A percentile compares a stretch with the other conserved stretches of the same genome.
Evolutionary conservation across 2,113 vertebrate genomes (phyloP).

Genomic region (Oryzias javanicus): DNA sequence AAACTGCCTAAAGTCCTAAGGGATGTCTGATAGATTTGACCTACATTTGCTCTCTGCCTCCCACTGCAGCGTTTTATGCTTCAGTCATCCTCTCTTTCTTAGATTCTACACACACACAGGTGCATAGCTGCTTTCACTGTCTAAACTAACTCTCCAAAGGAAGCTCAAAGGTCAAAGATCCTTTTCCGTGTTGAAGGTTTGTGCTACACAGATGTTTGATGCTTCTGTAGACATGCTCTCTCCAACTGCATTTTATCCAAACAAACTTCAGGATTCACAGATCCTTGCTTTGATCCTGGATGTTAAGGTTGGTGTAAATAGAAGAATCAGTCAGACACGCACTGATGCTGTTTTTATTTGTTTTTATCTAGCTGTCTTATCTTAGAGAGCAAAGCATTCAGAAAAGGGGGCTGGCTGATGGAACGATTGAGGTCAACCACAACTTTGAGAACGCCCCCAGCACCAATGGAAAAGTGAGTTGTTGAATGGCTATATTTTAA

Average conservation of each 20-base stretch:
- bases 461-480: constrained; percentile 90
- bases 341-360: not conserved
- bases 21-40: constrained; percentile 58
- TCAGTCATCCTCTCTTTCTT: constrained; percentile 48
- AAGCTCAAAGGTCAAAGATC: no score
- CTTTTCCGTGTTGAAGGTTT: no score
- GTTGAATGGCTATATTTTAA: no score
- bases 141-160: no score
- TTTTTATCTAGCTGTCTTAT: constrained; percentile 80
- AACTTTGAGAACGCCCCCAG: constrained; percentile 82
- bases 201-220: no score
- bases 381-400: constrained; percentile 91
- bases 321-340: not conserved
- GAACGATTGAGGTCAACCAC: constrained; percentile 83
- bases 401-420: constrained; percentile 84
- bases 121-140: no score
- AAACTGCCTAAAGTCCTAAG: constrained; percentile 62
- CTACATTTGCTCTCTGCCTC: constrained; percentile 60
- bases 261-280: no score
- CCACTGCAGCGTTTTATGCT: constrained; percentile 19
- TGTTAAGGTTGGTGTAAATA: not conserved
- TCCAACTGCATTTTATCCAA: no score
- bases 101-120: not conserved
- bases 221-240: no score
- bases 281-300: no score